Evolutionary conservation across 2,113 vertebrate species (phyloP), one percentile per base, ranked within the genome.

Genomic region (Prietella phreatophila): DNA sequence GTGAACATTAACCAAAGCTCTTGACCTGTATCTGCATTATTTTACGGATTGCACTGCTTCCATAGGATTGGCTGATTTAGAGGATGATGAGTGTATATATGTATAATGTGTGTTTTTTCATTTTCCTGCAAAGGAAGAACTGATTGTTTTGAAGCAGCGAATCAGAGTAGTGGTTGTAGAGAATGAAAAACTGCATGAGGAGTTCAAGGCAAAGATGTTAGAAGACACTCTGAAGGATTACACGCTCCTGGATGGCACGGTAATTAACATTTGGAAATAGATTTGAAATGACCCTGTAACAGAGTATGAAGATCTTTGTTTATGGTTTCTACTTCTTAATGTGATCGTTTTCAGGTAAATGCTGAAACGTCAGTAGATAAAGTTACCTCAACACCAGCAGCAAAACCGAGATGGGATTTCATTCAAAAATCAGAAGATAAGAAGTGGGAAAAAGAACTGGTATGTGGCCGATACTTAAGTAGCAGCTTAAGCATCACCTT

Each of bases 161-260:
- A 67, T 98, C 84, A 94, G 93, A 89, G 94, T 96, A 67, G 94
- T 97, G 92, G 94, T 97, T 85, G 90, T 97, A 90, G 97, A 99
- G 94, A 99, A 98, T 83, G 96, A 97, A 88, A 96, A 96, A 10
- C 95, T 99, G 56, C 95, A 95, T 4, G 90, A 94, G 84, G 93
- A 96, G 50, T 88, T 97, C 83, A 97, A 96, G 93, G 94, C 93
- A 85, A 93, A 94, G 92, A 90, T 93, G 85, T 90, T 80, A 1
- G 95, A 97, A 63, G 93, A 94, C 42, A 94, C 89, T 0, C 87
- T 96, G 85, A 96, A 93, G 92, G 95, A 96, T 60, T 94, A 96
- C 88, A 96, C 93, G 0, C 89, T 96, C 61, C 89, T 91, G 83
- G 94, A 95, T 91, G 83, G 91, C 15, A 94, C 85, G 42, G 96